Percentiles rank a stretch among this genome's conserved stretches.
Conservation (phyloP, 2,888 invertebrate species). For the Bimastos eiseni region DNA sequence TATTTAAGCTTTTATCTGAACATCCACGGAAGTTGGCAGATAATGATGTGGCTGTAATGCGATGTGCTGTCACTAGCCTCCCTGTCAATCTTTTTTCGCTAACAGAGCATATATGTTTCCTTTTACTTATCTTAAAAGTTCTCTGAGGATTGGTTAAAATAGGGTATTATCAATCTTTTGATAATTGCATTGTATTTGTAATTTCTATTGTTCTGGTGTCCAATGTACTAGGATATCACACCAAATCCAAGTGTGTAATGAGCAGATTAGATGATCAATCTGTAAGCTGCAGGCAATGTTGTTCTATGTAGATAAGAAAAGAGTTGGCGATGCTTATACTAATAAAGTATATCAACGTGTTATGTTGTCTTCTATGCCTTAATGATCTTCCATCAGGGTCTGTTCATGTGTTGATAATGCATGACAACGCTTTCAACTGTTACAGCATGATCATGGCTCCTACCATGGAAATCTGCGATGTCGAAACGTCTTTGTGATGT, state of each 20-base stretch:
- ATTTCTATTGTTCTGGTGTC: no score
- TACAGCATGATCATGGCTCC: not conserved
- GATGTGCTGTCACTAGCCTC: not conserved
- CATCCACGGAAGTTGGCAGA: not conserved
- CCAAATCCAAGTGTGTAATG: no score
- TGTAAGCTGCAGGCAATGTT: not conserved
- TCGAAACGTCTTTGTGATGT: not conserved
- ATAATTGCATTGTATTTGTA: not conserved
- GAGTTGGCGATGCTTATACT: not conserved
- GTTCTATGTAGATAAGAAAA: not conserved
- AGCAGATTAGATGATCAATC: no score
- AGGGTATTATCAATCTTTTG: not conserved
- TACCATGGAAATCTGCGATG: conserved; percentile 17
- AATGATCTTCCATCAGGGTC: not conserved
- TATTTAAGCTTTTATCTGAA: not conserved
- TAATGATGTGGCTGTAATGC: no score
- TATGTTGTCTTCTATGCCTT: not conserved
- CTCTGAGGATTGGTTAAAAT: not conserved
- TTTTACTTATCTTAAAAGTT: not conserved
- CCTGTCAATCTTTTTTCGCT: not conserved
- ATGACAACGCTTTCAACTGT: not conserved
- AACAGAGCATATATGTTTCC: not conserved
- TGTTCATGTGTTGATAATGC: not conserved
- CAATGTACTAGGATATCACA: no score
- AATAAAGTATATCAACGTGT: not conserved